Conservation (phyloP, 2,797 vertebrate genomes). For the Micromesistius poutassou region DNA sequence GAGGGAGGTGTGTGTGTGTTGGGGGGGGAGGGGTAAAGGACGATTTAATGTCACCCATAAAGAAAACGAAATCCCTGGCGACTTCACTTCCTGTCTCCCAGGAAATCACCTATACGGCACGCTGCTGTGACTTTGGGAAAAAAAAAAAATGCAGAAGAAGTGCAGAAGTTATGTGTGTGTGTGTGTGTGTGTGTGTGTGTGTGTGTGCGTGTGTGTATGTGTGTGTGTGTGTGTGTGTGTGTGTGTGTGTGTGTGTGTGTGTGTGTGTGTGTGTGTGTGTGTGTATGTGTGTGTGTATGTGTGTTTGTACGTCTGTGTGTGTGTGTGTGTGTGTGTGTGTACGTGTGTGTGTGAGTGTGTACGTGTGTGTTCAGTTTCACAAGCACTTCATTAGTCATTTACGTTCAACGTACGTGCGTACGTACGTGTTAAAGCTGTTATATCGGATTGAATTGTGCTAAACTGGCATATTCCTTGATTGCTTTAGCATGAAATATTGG, state of each 20-base stretch:
- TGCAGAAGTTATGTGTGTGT: neutral
- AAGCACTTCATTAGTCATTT: neutral
- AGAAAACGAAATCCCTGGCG: slow-evolving; percentile 56
- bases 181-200: neutral
- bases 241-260: too few relatives aligned
- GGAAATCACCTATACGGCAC: slow-evolving; percentile 50
- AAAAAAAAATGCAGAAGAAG: slow-evolving; percentile 19
- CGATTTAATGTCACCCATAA: slow-evolving; percentile 50
- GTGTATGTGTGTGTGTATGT: neutral
- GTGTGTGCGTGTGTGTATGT: neutral
- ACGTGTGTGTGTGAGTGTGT: too few relatives aligned
- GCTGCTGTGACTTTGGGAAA: slow-evolving; percentile 41
- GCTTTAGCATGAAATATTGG: neutral
- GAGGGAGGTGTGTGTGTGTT: slow-evolving; percentile 1
- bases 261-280: neutral
- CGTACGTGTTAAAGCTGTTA: too few relatives aligned
- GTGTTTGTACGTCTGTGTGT: neutral
- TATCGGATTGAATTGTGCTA: neutral
- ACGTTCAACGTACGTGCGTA: neutral
- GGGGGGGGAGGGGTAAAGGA: slow-evolving; percentile 25
- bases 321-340: neutral
- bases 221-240: too few relatives aligned
- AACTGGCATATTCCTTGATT: neutral
- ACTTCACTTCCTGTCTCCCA: slow-evolving; percentile 46
- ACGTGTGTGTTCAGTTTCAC: neutral